phyloP scores from a whole-genome alignment of 2,888 invertebrate genomes.

The Nudaria mundana region DNA sequence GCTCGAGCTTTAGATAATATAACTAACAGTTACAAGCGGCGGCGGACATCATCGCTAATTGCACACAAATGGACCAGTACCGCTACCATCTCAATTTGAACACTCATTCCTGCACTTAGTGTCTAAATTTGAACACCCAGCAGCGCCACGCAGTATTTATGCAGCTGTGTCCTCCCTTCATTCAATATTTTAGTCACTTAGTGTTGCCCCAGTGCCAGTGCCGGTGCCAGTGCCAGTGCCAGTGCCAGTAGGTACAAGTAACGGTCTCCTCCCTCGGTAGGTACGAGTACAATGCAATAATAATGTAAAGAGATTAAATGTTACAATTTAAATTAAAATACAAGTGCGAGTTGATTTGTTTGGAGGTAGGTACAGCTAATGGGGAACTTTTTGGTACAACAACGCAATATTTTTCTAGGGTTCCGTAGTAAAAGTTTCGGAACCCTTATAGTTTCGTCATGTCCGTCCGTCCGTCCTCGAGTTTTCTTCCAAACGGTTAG shows the following conservation, averaged over 20 bases:
- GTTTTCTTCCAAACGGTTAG: no score
- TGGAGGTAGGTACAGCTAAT: no score
- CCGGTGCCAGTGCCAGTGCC: no score
- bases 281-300: constrained; percentile 61
- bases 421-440: no score
- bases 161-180: constrained; percentile 35
- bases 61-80: constrained; percentile 2
- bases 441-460: no score
- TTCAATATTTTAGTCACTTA: constrained; percentile 15
- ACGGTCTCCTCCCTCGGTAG: no score
- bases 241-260: no score
- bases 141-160: constrained; percentile 26
- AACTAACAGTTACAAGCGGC: constrained; percentile 16
- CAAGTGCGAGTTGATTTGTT: no score
- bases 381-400: no score
- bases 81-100: not conserved
- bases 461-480: no score
- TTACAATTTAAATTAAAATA: constrained; percentile 52
- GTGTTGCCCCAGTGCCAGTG: constrained; percentile 42
- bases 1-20: constrained; percentile 20
- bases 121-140: not conserved
- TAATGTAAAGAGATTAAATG: constrained; percentile 68
- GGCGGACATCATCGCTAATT: constrained; percentile 5
- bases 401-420: no score
- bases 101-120: not conserved